Conservation (phyloP, 2,113 vertebrate species). For the Recurvirostra avosetta region DNA sequence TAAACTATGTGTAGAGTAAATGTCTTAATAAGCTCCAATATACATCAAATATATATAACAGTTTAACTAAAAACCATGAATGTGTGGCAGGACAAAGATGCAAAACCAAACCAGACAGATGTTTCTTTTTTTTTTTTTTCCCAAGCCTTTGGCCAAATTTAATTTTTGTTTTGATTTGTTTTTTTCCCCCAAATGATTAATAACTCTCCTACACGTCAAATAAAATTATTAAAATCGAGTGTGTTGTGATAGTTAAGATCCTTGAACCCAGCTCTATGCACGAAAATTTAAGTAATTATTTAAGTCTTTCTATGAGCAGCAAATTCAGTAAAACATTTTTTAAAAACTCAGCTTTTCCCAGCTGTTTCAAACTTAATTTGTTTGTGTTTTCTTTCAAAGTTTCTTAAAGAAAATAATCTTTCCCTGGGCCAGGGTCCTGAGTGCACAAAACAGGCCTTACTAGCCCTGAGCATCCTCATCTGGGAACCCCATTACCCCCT, state of each 20-base stretch:
- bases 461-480: not conserved
- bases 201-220: not conserved
- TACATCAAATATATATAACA: not conserved
- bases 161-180: not conserved
- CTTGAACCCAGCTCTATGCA: not conserved
- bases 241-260: not conserved
- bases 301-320: not conserved
- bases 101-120: not conserved
- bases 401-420: not conserved
- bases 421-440: not conserved
- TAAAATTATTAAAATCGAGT: not conserved
- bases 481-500: not conserved
- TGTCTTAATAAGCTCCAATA: not conserved
- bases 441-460: not conserved
- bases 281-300: not conserved
- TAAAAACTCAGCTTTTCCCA: not conserved
- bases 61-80: not conserved
- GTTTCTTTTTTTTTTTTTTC: not conserved
- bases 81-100: not conserved
- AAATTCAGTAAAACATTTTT: not conserved
- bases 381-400: not conserved
- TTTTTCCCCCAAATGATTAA: not conserved
- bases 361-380: not conserved
- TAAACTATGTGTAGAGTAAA: not conserved
- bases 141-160: not conserved